Percentiles rank a stretch among this genome's conserved stretches.
These are phyloP conservation scores for Leucoma salicis DNA, from an alignment of 2,888 invertebrate genomes.

Conservation along the genomic window DNA sequence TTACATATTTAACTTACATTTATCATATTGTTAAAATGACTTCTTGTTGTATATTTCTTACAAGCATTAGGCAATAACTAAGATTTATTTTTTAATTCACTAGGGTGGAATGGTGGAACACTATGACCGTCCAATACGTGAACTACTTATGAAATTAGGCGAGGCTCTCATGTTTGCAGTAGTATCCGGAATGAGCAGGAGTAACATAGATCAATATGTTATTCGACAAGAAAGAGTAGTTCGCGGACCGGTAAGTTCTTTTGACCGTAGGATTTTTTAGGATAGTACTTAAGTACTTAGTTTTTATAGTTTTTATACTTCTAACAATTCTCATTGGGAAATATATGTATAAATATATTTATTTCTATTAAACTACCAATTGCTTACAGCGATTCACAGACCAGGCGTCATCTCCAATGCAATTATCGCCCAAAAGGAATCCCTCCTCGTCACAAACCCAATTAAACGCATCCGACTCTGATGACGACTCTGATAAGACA, in stretches of 20 bases:
- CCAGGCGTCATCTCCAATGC: conserved; percentile 30
- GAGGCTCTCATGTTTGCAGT: conserved; percentile 33
- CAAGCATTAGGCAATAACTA: too few relatives aligned
- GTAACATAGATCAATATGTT: conserved; percentile 39
- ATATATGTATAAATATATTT: too few relatives aligned
- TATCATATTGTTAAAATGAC: too few relatives aligned
- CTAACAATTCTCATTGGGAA: too few relatives aligned
- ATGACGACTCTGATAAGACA: neutral
- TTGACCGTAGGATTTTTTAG: too few relatives aligned
- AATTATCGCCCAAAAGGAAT: conserved; percentile 23
- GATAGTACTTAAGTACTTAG: too few relatives aligned
- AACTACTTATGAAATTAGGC: conserved; percentile 29
- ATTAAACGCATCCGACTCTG: neutral
- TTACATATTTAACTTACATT: too few relatives aligned
- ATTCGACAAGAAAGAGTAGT: conserved; percentile 17
- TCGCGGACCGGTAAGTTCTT: conserved; percentile 20
- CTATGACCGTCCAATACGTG: conserved; percentile 27
- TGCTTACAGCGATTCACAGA: neutral
- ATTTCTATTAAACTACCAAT: too few relatives aligned
- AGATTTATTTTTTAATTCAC: neutral
- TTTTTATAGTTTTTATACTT: too few relatives aligned
- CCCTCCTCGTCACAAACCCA: neutral
- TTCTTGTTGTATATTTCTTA: too few relatives aligned
- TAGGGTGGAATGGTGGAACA: conserved; percentile 29
- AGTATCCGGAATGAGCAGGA: conserved; percentile 25